Percentiles rank a stretch among this genome's conserved stretches.
These are phyloP conservation scores for Cerastis leucographa DNA, from an alignment of 2,888 invertebrate species.

Conservation along the genomic window DNA sequence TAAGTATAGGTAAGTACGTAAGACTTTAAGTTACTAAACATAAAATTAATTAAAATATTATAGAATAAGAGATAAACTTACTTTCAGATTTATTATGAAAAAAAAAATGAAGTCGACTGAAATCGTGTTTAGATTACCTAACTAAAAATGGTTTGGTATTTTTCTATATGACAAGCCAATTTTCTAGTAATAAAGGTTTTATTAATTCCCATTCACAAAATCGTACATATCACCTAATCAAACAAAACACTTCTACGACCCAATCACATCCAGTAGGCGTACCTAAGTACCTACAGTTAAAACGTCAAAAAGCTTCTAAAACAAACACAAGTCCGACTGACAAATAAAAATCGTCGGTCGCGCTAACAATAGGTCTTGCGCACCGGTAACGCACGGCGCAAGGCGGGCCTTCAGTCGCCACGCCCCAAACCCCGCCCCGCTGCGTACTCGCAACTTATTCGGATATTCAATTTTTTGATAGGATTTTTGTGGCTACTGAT, in stretches of 20 bases:
- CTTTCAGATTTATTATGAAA: not conserved
- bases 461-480: conserved; percentile 55
- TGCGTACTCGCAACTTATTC: conserved; percentile 65
- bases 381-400: conserved; percentile 85
- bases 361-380: conserved; percentile 79
- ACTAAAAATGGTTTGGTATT: not conserved
- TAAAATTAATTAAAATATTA: not conserved
- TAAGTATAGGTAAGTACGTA: not conserved
- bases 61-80: not conserved
- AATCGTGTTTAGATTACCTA: not conserved
- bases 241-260: not conserved
- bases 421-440: conserved; percentile 82
- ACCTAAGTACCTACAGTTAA: conserved; percentile 12
- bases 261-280: conserved; percentile 47
- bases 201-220: not conserved
- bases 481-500: conserved; percentile 43
- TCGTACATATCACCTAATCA: not conserved
- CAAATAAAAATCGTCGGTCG: conserved; percentile 65
- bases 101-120: not conserved
- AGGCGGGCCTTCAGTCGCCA: conserved; percentile 79
- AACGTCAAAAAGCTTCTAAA: conserved; percentile 50
- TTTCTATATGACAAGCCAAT: not conserved
- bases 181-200: not conserved
- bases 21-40: not conserved
- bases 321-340: conserved; percentile 56